Conservation (phyloP, 1,140 invertebrate species). For the Drepana arcuata region DNA sequence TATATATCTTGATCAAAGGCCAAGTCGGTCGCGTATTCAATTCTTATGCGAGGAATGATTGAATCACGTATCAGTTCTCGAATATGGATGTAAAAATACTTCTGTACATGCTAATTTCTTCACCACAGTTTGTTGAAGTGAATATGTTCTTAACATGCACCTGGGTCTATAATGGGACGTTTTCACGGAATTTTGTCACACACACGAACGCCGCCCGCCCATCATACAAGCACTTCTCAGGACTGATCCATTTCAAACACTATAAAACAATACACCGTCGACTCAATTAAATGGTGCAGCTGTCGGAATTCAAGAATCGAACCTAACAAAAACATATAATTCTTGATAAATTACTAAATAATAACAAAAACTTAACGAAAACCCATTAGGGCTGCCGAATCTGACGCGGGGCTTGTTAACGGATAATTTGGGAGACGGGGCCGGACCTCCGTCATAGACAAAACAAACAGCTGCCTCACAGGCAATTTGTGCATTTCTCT, state of each 20-base stretch:
- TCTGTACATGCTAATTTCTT: too few species aligned
- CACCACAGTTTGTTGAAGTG: too few species aligned
- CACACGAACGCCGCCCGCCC: too few species aligned
- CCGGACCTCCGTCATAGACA: conserved; percentile 69
- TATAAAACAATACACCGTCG: conserved; percentile 6
- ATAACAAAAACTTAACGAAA: conserved; percentile 70
- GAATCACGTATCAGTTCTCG: too few species aligned
- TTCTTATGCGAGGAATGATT: too few species aligned
- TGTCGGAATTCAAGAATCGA: conserved; percentile 36
- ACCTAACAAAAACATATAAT: conserved; percentile 43
- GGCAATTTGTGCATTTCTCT: conserved; percentile 70
- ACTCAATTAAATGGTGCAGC: conserved; percentile 47
- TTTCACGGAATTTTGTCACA: too few species aligned
- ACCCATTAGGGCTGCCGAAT: conserved; percentile 70
- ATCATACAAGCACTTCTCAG: not conserved
- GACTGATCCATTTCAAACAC: conserved; percentile 3
- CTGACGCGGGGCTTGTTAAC: conserved; percentile 70
- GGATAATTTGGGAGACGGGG: conserved; percentile 53
- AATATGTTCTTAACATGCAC: conserved; percentile 9
- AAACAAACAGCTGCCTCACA: conserved; percentile 66
- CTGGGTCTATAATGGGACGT: too few species aligned
- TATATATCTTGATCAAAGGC: too few species aligned
- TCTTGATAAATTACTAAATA: conserved; percentile 59
- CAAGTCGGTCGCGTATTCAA: too few species aligned
- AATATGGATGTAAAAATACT: too few species aligned